Percentiles rank a stretch among this genome's conserved stretches.
Evolutionary conservation across 2,113 vertebrate genomes (phyloP).

Genomic region (Phylloscopus whistleri): DNA sequence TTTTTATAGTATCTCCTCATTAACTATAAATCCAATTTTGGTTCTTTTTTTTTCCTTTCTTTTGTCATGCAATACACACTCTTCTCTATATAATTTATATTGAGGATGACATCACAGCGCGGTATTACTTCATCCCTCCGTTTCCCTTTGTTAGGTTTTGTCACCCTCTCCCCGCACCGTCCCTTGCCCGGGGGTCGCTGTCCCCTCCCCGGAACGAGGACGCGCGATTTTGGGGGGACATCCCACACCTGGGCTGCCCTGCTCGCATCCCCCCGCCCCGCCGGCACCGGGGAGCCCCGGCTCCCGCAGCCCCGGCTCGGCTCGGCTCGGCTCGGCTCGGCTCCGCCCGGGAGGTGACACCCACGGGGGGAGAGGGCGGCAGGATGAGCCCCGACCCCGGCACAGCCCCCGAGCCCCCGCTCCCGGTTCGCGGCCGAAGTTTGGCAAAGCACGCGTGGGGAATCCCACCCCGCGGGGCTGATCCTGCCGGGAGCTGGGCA

Average conservation of each 20-base stretch:
- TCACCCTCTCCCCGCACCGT: background rate
- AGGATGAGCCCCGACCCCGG: background rate
- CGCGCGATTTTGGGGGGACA: background rate
- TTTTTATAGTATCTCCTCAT: conserved; percentile 66
- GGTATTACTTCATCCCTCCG: background rate
- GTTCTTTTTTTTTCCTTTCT: conserved; percentile 21
- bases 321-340: fast-evolving
- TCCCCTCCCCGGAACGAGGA: too few relatives aligned
- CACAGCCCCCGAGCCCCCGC: background rate
- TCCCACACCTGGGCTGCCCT: fast-evolving
- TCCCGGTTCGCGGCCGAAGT: fast-evolving
- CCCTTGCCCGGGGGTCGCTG: background rate
- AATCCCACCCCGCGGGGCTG: background rate
- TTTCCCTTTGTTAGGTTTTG: background rate
- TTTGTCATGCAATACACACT: conserved; percentile 40
- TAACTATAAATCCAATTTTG: conserved; percentile 71
- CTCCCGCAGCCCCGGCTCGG: background rate
- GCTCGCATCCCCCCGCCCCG: background rate
- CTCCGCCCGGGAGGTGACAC: background rate
- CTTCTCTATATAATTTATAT: conserved; percentile 49
- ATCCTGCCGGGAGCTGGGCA: background rate
- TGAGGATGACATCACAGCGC: conserved; percentile 27
- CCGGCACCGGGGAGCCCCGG: fast-evolving
- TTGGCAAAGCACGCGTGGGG: fast-evolving
- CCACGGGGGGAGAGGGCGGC: background rate